Base-by-base conservation (phyloP, 2,888 invertebrate genomes). In the Drosophila prolongata region DNA sequence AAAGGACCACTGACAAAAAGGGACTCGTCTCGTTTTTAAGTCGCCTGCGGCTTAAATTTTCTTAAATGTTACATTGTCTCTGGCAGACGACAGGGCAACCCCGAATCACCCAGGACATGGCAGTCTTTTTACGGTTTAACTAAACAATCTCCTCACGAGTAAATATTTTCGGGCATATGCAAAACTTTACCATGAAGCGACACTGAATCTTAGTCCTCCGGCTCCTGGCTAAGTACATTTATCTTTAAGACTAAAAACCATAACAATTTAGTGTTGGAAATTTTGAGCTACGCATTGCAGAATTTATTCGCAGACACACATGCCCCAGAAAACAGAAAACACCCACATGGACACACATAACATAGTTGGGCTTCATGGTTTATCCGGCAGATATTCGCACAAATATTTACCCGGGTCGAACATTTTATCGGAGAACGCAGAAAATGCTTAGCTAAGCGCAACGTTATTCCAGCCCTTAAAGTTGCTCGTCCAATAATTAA, bases 31-130 rank as follows among this genome's bases (percentile, higher is more conserved):
- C 79, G 65, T 75, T 89, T 80, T 87, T 84, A 87, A 83, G 83
- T 89, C 85, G 89, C 87, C 69, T 87, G 79, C 66, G 83, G 89
- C 89, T 83, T 83, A 89, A 87, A 89, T 84, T 83, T 89, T 83
- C 89, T 87, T 83, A 83, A 83, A 83, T 83, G 87, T 69, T 86
- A 64, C 80, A 82, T 86, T 82, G 82, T 88, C 80, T 87, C 75
- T 79, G 58, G 24, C 62, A 55, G 30, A 46, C 58, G 68, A 44
- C 74, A 62, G 68, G 42, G 16, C 19, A n/a, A 44, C 24, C 8
- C 44, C 6, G 13, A 9, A 40, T 30, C 6, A 30, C 9, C 52
- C 42, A 44, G 44, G 56, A 83, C 72, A 80, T 87, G 89, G 72
- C 72, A 77, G 79, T 62, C 73, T 87, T 89, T 81, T 89, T 85